A percentile compares a stretch with the other conserved stretches of the same genome.
Conservation (phyloP, 2,888 invertebrate species). For the Cephus runcator region DNA sequence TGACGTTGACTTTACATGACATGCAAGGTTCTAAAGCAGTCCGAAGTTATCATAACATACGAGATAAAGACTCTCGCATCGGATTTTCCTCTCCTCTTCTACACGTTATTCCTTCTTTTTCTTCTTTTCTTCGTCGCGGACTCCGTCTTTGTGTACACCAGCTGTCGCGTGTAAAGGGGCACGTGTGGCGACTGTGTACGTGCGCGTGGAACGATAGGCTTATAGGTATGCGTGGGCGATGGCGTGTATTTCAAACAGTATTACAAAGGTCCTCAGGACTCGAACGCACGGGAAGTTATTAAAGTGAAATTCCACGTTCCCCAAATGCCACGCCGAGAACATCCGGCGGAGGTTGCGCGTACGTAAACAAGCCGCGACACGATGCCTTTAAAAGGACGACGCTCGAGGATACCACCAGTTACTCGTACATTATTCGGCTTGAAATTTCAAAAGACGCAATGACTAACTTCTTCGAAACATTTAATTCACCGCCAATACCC, state of each 20-base stretch:
- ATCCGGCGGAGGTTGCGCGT: background rate
- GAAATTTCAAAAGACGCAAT: background rate
- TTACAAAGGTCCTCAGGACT: background rate
- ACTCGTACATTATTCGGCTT: background rate
- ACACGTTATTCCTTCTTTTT: background rate
- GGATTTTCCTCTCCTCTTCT: background rate
- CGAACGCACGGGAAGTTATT: constrained; percentile 40
- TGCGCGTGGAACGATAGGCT: background rate
- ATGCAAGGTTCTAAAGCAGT: background rate
- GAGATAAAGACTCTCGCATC: background rate
- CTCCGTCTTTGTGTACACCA: background rate
- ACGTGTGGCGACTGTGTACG: background rate
- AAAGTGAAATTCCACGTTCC: constrained; percentile 39
- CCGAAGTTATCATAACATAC: background rate
- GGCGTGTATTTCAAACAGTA: background rate
- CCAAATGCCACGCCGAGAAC: constrained; percentile 23
- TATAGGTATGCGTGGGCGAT: background rate
- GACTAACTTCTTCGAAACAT: background rate
- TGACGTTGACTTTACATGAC: background rate
- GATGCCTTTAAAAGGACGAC: background rate
- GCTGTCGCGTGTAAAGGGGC: background rate
- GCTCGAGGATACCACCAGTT: background rate
- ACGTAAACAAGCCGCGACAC: background rate
- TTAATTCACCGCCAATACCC: background rate
- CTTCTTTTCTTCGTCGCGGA: background rate